Percentiles rank a stretch among this genome's conserved stretches.
phyloP scores from a whole-genome alignment of 2,888 invertebrate species.

The Xylophagus ater region DNA sequence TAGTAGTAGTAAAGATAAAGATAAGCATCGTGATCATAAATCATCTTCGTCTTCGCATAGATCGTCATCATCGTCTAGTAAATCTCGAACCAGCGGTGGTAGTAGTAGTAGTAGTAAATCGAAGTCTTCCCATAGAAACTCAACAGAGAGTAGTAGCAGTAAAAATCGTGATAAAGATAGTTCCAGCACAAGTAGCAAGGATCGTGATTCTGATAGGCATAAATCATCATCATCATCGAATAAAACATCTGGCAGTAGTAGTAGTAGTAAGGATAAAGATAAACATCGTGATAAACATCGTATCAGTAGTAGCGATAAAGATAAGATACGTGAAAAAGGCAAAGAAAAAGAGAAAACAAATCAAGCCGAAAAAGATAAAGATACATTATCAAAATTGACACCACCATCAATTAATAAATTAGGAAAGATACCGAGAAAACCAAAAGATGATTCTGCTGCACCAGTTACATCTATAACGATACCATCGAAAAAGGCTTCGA shows the following conservation, averaged over 20 bases:
- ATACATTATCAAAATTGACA: slow-evolving; percentile 53
- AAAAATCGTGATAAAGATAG: slow-evolving; percentile 43
- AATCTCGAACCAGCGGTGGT: slow-evolving; percentile 15
- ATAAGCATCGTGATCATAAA: slow-evolving; percentile 26
- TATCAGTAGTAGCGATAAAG: slow-evolving; percentile 37
- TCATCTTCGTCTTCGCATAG: slow-evolving; percentile 20
- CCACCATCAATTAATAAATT: slow-evolving; percentile 60
- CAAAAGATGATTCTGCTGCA: slow-evolving; percentile 33
- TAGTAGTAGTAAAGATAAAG: slow-evolving; percentile 25
- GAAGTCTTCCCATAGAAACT: too few species aligned
- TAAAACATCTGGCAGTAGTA: slow-evolving; percentile 15
- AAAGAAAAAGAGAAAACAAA: slow-evolving; percentile 40
- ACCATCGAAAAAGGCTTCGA: slow-evolving; percentile 52
- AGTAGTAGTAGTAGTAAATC: slow-evolving; percentile 20
- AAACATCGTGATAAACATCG: slow-evolving; percentile 24
- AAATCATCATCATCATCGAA: slow-evolving; percentile 13
- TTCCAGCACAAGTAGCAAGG: too few species aligned
- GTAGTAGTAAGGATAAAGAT: slow-evolving; percentile 21
- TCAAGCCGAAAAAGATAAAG: slow-evolving; percentile 56
- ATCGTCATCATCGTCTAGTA: slow-evolving; percentile 21
- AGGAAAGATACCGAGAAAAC: slow-evolving; percentile 68
- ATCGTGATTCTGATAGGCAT: slow-evolving; percentile 31
- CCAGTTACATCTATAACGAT: slow-evolving; percentile 33
- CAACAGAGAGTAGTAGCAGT: slow-evolving; percentile 17
- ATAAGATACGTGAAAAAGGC: slow-evolving; percentile 21